Evolutionary conservation across 2,797 vertebrate genomes (phyloP).

Genomic region (Delichon dasypus): DNA sequence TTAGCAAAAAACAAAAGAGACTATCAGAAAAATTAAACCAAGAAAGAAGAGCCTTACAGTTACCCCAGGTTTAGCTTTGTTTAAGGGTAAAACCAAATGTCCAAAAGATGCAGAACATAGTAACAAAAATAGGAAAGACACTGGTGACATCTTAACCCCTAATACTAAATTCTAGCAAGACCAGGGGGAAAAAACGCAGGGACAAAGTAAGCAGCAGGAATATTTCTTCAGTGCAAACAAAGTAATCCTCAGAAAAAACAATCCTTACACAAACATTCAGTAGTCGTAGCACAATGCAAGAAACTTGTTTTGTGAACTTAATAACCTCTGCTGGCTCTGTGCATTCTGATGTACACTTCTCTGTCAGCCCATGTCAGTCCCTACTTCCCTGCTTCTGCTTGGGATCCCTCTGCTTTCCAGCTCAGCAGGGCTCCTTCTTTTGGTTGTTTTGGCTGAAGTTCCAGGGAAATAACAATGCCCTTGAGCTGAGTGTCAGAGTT

Average conservation of each 20-base stretch:
- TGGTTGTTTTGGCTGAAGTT: neutral
- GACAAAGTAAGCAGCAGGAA: neutral
- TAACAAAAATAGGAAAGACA: neutral
- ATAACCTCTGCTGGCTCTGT: neutral
- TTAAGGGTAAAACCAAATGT: neutral
- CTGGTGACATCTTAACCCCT: neutral
- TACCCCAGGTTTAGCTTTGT: neutral
- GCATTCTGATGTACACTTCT: neutral
- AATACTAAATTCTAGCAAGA: neutral
- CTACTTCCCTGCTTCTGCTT: neutral
- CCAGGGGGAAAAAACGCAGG: rapidly evolving
- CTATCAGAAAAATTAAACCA: neutral
- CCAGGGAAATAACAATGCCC: neutral
- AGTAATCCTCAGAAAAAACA: neutral
- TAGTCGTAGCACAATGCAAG: neutral
- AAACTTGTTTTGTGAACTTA: neutral
- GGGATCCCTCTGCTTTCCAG: constrained; percentile 1
- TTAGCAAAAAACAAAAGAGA: neutral
- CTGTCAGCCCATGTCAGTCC: neutral
- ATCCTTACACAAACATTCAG: neutral
- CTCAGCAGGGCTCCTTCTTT: neutral
- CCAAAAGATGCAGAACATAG: neutral
- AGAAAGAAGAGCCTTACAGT: neutral
- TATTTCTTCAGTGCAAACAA: neutral
- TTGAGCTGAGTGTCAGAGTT: neutral